Percentiles rank a stretch among this genome's conserved stretches.
Conservation (phyloP, 2,113 vertebrate species). For the Oenanthe oenanthe region DNA sequence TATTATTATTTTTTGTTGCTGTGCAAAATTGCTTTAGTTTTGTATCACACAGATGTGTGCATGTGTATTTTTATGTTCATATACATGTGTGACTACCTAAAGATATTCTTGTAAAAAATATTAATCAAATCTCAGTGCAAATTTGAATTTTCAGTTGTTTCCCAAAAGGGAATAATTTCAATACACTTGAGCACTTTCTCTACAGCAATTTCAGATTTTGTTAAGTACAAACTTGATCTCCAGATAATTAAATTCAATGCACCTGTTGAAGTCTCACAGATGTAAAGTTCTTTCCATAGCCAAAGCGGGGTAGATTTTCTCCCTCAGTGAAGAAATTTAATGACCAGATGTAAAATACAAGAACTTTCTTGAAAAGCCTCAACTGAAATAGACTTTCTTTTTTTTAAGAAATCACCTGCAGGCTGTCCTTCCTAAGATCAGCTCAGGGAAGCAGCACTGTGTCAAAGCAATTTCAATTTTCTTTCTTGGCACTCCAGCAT, state of each 20-base stretch:
- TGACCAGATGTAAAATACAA: neutral
- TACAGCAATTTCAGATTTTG: slow-evolving; percentile 34
- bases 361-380: neutral
- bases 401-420: neutral
- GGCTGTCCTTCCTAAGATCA: neutral
- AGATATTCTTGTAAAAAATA: neutral
- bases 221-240: slow-evolving; percentile 5
- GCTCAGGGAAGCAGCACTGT: neutral
- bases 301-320: neutral
- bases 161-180: slow-evolving; percentile 19
- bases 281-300: neutral
- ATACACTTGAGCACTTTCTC: neutral
- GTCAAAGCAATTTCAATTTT: neutral
- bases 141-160: slow-evolving; percentile 21
- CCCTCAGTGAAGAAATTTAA: neutral
- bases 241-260: slow-evolving; percentile 27
- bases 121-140: neutral
- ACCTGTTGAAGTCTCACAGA: slow-evolving; percentile 38
- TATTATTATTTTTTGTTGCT: neutral
- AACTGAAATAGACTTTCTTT: neutral
- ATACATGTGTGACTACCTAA: neutral
- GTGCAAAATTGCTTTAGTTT: neutral
- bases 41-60: neutral
- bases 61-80: neutral
- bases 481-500: neutral